phyloP scores from a whole-genome alignment of 2,888 invertebrate genomes.

The Cotesia congregata region DNA sequence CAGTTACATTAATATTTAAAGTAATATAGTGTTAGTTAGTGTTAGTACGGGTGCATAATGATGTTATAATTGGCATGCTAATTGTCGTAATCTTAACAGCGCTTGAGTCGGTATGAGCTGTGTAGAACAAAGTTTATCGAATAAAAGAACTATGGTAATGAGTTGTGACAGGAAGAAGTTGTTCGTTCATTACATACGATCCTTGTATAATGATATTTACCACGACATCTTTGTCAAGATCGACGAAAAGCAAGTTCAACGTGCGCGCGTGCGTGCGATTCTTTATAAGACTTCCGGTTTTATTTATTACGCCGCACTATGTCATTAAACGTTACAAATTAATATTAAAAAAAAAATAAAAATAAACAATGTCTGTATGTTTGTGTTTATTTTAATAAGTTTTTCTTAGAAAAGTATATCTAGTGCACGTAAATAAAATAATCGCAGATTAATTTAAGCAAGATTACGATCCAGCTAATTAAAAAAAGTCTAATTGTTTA shows the following conservation, averaged over 20 bases:
- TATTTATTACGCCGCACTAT: constrained; percentile 13
- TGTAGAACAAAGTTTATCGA: constrained; percentile 23
- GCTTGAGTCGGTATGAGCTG: not conserved
- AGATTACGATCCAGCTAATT: no score
- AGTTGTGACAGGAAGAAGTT: constrained; percentile 63
- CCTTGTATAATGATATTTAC: constrained; percentile 3
- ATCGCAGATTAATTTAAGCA: no score
- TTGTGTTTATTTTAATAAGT: no score
- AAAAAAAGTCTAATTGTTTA: no score
- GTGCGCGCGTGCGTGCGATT: constrained; percentile 41
- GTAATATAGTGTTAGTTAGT: constrained; percentile 29
- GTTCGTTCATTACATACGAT: constrained; percentile 25
- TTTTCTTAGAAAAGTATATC: no score
- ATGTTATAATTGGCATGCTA: constrained; percentile 63
- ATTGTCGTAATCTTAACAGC: constrained; percentile 55
- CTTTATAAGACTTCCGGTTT: constrained; percentile 34
- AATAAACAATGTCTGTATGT: no score
- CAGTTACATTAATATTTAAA: constrained; percentile 41
- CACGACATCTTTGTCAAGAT: constrained; percentile 20
- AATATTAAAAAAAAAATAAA: not conserved
- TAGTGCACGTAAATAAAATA: no score
- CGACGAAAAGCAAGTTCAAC: constrained; percentile 36
- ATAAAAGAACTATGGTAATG: constrained; percentile 62
- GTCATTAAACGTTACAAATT: constrained; percentile 4
- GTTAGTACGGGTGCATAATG: constrained; percentile 50